phyloP scores from a whole-genome alignment of 2,888 invertebrate species.

The Nudaria mundana region DNA sequence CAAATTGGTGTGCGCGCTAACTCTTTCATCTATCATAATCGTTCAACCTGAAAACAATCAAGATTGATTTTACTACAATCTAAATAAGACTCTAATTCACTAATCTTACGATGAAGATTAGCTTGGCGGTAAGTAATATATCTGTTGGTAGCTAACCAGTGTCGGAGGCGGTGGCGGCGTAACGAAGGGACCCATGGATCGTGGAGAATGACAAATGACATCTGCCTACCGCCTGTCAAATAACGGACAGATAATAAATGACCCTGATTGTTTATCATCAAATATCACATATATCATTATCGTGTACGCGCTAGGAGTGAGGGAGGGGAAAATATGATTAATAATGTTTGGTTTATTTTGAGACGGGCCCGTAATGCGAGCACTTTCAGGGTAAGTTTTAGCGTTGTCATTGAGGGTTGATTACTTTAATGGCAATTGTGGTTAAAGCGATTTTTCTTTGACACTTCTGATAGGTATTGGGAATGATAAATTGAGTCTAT shows the following conservation, averaged over 20 bases:
- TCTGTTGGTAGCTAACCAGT: slow-evolving; percentile 69
- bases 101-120: slow-evolving; percentile 38
- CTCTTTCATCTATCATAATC: slow-evolving; percentile 82
- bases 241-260: slow-evolving; percentile 85
- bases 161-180: slow-evolving; percentile 79
- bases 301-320: slow-evolving; percentile 66
- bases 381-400: slow-evolving; percentile 67
- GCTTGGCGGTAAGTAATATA: slow-evolving; percentile 40
- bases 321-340: slow-evolving; percentile 69
- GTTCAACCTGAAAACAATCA: slow-evolving; percentile 82
- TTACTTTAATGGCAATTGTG: slow-evolving; percentile 46
- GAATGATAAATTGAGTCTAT: slow-evolving; percentile 25
- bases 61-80: slow-evolving; percentile 64
- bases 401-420: slow-evolving; percentile 65
- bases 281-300: slow-evolving; percentile 82
- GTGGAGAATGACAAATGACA: slow-evolving; percentile 85
- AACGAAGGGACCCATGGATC: slow-evolving; percentile 80
- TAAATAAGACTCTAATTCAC: slow-evolving; percentile 39
- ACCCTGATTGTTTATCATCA: slow-evolving; percentile 83
- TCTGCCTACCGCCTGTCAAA: slow-evolving; percentile 86
- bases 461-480: slow-evolving; percentile 32
- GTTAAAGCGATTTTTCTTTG: slow-evolving; percentile 42
- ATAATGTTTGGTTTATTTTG: slow-evolving; percentile 79
- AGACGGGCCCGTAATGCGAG: slow-evolving; percentile 63
- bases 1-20: slow-evolving; percentile 76